These are phyloP conservation scores for Meloidogyne chitwoodi DNA, from an alignment of 1,140 invertebrate species.

Conservation along the genomic window DNA sequence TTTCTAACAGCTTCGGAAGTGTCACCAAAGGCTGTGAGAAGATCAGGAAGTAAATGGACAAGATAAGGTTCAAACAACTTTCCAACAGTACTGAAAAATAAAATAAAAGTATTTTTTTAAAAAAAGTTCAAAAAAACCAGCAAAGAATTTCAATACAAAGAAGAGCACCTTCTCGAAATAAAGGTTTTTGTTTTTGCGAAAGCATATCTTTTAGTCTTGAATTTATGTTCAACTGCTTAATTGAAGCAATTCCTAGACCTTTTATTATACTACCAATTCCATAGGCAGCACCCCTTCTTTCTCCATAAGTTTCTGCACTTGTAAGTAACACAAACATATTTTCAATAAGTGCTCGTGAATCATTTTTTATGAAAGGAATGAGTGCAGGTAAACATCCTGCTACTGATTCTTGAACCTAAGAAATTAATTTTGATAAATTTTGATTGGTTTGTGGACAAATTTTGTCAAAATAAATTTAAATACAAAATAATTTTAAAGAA, in stretches of 20 bases:
- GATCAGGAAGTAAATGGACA: constrained; percentile 87
- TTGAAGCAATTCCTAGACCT: constrained; percentile 78
- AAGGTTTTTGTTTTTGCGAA: constrained; percentile 91
- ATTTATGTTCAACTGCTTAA: constrained; percentile 64
- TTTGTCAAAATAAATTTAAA: not conserved
- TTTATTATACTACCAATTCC: constrained; percentile 82
- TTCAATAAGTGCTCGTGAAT: constrained; percentile 79
- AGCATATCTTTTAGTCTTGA: constrained; percentile 71
- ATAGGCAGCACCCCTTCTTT: constrained; percentile 83
- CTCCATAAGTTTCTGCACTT: constrained; percentile 92
- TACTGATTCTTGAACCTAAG: constrained; percentile 90
- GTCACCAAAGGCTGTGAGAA: constrained; percentile 92
- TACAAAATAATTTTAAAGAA: not conserved
- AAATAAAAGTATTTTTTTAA: not conserved
- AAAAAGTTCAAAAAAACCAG: constrained; percentile 52
- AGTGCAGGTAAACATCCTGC: constrained; percentile 89
- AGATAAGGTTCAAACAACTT: constrained; percentile 97
- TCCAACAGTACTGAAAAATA: constrained; percentile 61
- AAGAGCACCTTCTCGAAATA: constrained; percentile 84
- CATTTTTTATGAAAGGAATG: constrained; percentile 82
- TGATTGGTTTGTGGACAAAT: not conserved
- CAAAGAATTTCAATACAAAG: constrained; percentile 97
- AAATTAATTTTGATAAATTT: constrained; percentile 4
- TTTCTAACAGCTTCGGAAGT: constrained; percentile 71
- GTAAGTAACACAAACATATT: constrained; percentile 81